Percentiles rank a stretch among this genome's conserved stretches.
These are phyloP conservation scores for Accipiter cooperii DNA, from an alignment of 2,113 vertebrate genomes.

Conservation along the genomic window DNA sequence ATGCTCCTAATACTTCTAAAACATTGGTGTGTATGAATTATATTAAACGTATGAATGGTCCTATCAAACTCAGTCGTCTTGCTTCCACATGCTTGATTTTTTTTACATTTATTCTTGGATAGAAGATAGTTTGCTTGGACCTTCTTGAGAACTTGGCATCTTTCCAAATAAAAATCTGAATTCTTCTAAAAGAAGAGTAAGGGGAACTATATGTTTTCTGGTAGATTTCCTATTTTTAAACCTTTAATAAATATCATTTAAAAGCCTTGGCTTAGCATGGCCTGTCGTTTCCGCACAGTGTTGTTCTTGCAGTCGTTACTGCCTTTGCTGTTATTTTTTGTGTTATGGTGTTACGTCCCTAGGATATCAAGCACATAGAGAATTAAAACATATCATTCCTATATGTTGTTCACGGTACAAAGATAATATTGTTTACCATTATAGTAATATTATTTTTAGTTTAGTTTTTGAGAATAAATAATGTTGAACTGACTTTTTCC, in stretches of 20 bases:
- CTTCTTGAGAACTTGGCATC: background rate
- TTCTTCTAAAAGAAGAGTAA: background rate
- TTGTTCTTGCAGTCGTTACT: background rate
- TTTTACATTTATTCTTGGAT: background rate
- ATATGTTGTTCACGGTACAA: background rate
- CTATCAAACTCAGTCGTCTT: background rate
- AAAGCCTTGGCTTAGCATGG: background rate
- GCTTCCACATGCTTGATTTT: background rate
- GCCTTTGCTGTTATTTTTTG: background rate
- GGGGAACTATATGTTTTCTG: background rate
- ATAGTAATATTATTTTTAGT: background rate
- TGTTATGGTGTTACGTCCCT: background rate
- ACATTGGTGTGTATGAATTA: background rate
- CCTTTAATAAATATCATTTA: background rate
- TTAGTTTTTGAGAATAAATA: background rate
- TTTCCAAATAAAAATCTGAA: background rate
- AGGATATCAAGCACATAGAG: background rate
- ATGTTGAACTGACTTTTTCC: background rate
- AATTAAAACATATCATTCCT: background rate
- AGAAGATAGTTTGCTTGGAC: background rate
- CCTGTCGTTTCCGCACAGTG: background rate
- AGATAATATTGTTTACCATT: background rate
- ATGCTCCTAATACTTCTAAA: background rate
- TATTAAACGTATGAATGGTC: fast-evolving
- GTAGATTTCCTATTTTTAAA: background rate